Evolutionary conservation across 1,140 invertebrate genomes (phyloP), one percentile per base, ranked within the genome.

Genomic region (Megalopta genalis): DNA sequence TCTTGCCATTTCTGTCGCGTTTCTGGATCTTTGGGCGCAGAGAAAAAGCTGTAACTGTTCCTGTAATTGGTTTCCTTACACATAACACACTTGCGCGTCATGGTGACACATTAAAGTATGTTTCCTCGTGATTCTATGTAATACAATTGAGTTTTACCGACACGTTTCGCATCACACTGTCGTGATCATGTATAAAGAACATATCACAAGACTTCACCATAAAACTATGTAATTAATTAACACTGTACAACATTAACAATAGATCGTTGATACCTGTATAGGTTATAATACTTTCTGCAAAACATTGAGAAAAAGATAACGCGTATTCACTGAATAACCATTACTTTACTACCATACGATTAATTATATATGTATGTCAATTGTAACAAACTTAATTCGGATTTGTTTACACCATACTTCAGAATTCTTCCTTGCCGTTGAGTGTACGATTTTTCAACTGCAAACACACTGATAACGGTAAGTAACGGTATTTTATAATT

Each of bases 31-130:
- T 92, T 93, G 21, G 92, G 92, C 0, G 92, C 91, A 10, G 92
- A 93, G 80, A 92, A 93, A 27, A 93, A 93, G 69, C 91, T 93
- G 70, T 86, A 90, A 18, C 84, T 82, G 79, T 91, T 91, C 85
- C 87, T 93, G 74, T 93, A 91, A 81, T 92, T 92, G 66, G 90
- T 91, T 72, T 90, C 88, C 65, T 90, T 91, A 54, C 91, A 92
- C 59, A 92, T 69, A n/a, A 88, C 86, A 84, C 91, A 92, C 67
- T 91, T 92, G 37, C 91, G 87, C 32, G 91, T 92, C 91, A 92
- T 92, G 60, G 27, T 76, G 54, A 74, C 14, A 37, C 76, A 81
- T 25, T 32, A 23, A 71, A 71, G 21, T 39, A 32, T 63, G 37
- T 18, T 49, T 37, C 25, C 32, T 23, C 27, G 25, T 77, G 62